These are phyloP conservation scores for Poecilia latipinna DNA, from an alignment of 2,113 vertebrate genomes.

Conservation along the genomic window DNA sequence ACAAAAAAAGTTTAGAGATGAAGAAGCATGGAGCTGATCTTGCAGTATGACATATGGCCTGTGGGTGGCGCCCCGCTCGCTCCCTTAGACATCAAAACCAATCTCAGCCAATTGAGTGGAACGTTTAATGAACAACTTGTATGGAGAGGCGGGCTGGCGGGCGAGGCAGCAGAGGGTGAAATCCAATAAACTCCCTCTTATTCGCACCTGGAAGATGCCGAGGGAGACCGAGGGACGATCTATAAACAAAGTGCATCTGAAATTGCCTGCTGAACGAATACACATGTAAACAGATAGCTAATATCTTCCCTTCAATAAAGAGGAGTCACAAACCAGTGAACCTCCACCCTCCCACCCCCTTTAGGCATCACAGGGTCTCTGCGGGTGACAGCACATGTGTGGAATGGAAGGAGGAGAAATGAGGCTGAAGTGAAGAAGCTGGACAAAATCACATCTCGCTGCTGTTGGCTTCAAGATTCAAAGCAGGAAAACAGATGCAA, in stretches of 20 bases:
- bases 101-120: constrained; percentile 75
- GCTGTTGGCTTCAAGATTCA: not conserved
- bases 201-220: constrained; percentile 70
- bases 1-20: constrained; percentile 15
- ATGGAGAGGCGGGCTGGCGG: constrained; percentile 48
- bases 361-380: constrained; percentile 29
- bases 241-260: constrained; percentile 76
- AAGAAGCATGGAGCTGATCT: constrained; percentile 41
- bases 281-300: constrained; percentile 78
- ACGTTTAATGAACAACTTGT: constrained; percentile 77
- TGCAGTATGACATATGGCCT: constrained; percentile 36
- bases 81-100: constrained; percentile 64
- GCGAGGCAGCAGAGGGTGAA: constrained; percentile 69
- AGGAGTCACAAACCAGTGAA: constrained; percentile 66
- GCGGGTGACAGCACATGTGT: constrained; percentile 16
- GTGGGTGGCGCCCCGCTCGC: constrained; percentile 61
- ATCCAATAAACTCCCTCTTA: constrained; percentile 76
- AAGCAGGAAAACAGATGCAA: not conserved
- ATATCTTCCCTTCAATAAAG: constrained; percentile 73
- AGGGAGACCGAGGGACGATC: constrained; percentile 61
- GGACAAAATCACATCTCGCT: constrained; percentile 34
- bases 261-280: constrained; percentile 72
- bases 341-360: constrained; percentile 46
- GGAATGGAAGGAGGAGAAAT: constrained; percentile 6
- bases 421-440: constrained; percentile 3